A percentile compares a stretch with the other conserved stretches of the same genome.
Evolutionary conservation across 2,797 vertebrate genomes (phyloP).

Genomic region (Vespertilio murinus): DNA sequence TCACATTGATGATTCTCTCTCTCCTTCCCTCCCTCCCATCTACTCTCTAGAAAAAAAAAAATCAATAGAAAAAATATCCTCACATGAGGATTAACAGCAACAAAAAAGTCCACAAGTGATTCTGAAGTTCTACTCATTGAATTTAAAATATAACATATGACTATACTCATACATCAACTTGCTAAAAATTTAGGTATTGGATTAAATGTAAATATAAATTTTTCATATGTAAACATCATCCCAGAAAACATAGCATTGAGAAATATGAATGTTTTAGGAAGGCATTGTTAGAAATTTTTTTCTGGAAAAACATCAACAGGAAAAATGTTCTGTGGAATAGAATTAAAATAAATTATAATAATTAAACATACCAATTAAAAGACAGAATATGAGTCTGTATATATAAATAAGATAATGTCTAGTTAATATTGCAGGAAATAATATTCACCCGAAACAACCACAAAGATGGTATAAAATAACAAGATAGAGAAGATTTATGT

Average conservation of each 20-base stretch:
- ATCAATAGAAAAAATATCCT: no score
- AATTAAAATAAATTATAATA: conserved; percentile 45
- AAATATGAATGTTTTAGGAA: background rate
- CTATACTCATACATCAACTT: background rate
- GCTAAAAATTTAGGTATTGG: background rate
- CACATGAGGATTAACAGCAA: no score
- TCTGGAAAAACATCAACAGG: background rate
- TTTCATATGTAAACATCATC: background rate
- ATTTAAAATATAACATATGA: background rate
- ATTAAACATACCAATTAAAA: conserved; percentile 42
- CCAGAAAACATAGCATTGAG: background rate
- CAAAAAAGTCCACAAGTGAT: background rate
- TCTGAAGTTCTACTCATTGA: background rate
- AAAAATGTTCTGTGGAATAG: background rate
- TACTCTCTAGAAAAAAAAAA: no score
- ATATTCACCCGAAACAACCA: background rate
- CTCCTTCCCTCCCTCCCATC: no score
- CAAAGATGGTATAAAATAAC: background rate
- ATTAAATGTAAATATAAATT: background rate
- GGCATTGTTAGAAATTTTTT: background rate
- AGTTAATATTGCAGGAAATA: background rate
- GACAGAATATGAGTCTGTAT: background rate
- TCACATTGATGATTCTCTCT: no score
- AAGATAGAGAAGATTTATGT: background rate
- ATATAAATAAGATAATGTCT: conserved; percentile 12